These are phyloP conservation scores for Marronus borbonicus DNA, from an alignment of 2,888 invertebrate species.

Conservation along the genomic window DNA sequence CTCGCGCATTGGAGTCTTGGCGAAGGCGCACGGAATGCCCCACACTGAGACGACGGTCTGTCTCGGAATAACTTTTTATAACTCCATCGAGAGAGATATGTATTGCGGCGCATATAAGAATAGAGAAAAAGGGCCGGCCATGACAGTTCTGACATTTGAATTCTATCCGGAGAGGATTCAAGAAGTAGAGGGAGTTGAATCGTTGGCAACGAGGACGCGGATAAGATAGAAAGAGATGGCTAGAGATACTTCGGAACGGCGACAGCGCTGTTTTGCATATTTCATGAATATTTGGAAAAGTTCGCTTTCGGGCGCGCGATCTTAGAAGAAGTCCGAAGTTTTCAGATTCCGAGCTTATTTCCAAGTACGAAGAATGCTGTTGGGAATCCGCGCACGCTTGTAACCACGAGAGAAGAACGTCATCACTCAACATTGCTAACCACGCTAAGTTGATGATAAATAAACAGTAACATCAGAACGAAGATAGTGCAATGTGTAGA, in stretches of 20 bases:
- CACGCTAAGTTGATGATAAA: too few species aligned
- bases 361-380: conserved; percentile 9
- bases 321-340: conserved; percentile 19
- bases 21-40: conserved; percentile 49
- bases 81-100: conserved; percentile 53
- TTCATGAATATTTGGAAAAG: conserved; percentile 45
- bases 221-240: neutral
- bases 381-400: too few species aligned
- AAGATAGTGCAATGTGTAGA: too few species aligned
- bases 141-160: conserved; percentile 46
- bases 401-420: too few species aligned
- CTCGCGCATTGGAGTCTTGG: conserved; percentile 9
- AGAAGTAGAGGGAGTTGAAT: conserved; percentile 18
- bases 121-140: conserved; percentile 33
- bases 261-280: conserved; percentile 37
- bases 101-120: conserved; percentile 46
- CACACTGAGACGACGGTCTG: conserved; percentile 56
- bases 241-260: conserved; percentile 22
- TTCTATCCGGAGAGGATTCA: conserved; percentile 30
- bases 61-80: conserved; percentile 55
- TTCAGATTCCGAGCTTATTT: conserved; percentile 31
- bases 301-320: conserved; percentile 30
- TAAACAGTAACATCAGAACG: too few species aligned
- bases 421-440: too few species aligned
- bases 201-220: neutral